phyloP scores from a whole-genome alignment of 2,113 vertebrate species.

The Paradoxurus hermaphroditus region DNA sequence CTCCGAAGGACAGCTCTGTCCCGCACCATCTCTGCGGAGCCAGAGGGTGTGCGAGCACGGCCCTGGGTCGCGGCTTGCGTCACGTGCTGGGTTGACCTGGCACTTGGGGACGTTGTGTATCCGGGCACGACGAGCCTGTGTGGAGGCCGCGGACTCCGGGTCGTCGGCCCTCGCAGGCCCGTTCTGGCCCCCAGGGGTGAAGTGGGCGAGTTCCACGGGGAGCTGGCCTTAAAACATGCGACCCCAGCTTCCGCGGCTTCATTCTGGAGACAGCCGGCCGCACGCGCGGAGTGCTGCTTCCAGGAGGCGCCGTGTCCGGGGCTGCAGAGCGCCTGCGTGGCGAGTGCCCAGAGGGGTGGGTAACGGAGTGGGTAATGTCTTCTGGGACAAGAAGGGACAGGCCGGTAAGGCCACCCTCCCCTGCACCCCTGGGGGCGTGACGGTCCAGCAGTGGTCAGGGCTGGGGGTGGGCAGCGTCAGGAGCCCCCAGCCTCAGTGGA shows the following conservation, averaged over 20 bases:
- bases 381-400: not conserved
- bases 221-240: accelerated
- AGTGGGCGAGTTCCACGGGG: not conserved
- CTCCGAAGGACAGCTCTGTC: accelerated
- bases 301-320: accelerated
- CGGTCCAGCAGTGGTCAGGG: not conserved
- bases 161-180: too few relatives aligned
- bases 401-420: not conserved
- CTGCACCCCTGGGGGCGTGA: not conserved
- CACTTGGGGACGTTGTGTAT: accelerated
- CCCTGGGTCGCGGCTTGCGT: not conserved
- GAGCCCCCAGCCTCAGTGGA: not conserved
- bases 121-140: too few relatives aligned
- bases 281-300: accelerated
- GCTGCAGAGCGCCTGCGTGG: accelerated
- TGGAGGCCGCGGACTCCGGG: too few relatives aligned
- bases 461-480: not conserved
- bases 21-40: not conserved
- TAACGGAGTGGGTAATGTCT: accelerated
- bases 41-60: not conserved
- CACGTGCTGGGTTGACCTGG: not conserved
- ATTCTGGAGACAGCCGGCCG: accelerated
- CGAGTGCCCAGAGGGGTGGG: not conserved
- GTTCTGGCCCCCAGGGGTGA: not conserved
- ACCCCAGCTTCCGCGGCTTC: not conserved